A percentile compares a stretch with the other conserved stretches of the same genome.
Evolutionary conservation across 2,113 vertebrate genomes (phyloP).

Genomic region (Oxyruncus cristatus): DNA sequence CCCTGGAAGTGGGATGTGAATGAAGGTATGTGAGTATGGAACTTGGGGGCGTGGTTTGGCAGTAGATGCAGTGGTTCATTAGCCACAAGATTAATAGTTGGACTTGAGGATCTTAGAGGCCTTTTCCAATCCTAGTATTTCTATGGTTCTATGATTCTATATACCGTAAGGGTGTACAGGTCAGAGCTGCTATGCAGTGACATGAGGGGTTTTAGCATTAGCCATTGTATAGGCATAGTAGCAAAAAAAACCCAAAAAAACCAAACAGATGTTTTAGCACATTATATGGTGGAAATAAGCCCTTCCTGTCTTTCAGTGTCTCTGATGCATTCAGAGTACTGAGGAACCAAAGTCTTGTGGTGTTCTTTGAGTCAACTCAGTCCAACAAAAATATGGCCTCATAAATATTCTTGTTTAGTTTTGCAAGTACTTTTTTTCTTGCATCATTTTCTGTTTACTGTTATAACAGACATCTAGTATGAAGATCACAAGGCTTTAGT

Average conservation of each 20-base stretch:
- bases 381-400: background rate
- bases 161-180: too few relatives aligned
- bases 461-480: background rate
- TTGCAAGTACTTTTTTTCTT: background rate
- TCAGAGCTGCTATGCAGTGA: too few relatives aligned
- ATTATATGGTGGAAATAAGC: background rate
- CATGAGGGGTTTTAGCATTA: background rate
- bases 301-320: background rate
- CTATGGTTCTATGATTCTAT: too few relatives aligned
- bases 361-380: background rate
- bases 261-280: background rate
- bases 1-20: too few relatives aligned
- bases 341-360: background rate
- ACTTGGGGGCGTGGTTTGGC: too few relatives aligned
- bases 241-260: background rate
- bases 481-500: background rate
- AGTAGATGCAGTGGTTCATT: too few relatives aligned
- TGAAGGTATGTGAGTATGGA: too few relatives aligned
- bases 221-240: background rate
- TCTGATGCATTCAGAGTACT: background rate
- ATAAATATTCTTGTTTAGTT: background rate
- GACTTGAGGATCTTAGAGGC: too few relatives aligned
- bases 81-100: too few relatives aligned
- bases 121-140: too few relatives aligned
- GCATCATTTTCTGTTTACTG: background rate